Evolutionary conservation across 2,797 vertebrate genomes (phyloP).

Genomic region (Vipera latastei): DNA sequence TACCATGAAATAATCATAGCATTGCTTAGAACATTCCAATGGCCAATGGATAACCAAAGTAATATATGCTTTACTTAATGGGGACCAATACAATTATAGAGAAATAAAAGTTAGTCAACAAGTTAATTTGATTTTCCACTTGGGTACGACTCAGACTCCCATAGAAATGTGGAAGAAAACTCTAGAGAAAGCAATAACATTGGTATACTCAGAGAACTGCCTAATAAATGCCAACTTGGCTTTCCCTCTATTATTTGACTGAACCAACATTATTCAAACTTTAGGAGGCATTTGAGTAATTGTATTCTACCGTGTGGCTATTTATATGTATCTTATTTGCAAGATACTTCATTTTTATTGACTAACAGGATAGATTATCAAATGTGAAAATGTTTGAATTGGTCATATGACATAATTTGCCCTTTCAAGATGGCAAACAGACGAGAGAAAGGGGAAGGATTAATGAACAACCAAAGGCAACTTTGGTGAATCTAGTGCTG

Average conservation of each 20-base stretch:
- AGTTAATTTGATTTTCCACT: constrained; percentile 72
- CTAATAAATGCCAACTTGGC: constrained; percentile 25
- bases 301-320: background rate
- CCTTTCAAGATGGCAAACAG: background rate
- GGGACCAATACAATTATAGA: constrained; percentile 68
- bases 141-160: constrained; percentile 65
- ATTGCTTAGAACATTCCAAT: constrained; percentile 37
- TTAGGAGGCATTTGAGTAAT: background rate
- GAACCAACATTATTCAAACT: constrained; percentile 24
- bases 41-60: constrained; percentile 65
- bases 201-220: background rate
- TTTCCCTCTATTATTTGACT: constrained; percentile 27
- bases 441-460: background rate
- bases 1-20: background rate
- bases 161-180: constrained; percentile 56
- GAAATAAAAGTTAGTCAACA: constrained; percentile 71
- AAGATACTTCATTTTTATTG: background rate
- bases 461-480: background rate
- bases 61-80: constrained; percentile 62
- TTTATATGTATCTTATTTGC: background rate
- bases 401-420: background rate
- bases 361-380: background rate
- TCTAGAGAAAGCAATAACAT: constrained; percentile 44
- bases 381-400: background rate
- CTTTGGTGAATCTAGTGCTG: background rate